phyloP scores from a whole-genome alignment of 2,888 invertebrate genomes.

The Pollenia amentaria region DNA sequence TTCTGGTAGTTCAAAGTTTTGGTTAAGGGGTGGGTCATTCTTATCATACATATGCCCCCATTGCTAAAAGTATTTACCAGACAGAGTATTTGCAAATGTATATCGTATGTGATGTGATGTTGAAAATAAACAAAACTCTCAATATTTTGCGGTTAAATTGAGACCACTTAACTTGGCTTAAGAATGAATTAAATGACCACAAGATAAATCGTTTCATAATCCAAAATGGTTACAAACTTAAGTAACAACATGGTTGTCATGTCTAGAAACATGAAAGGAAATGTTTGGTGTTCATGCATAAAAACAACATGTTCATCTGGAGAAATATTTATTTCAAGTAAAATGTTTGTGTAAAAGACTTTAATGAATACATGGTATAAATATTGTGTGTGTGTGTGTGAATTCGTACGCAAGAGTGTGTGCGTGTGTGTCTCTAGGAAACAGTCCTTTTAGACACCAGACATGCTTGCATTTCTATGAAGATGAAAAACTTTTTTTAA shows the following conservation, averaged over 20 bases:
- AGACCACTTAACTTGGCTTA: conserved; percentile 66
- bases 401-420: not conserved
- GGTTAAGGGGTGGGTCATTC: no score
- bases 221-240: conserved; percentile 48
- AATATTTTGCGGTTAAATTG: conserved; percentile 63
- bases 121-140: conserved; percentile 27
- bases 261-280: conserved; percentile 46
- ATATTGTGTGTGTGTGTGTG: conserved; percentile 7
- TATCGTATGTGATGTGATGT: not conserved
- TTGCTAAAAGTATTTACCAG: not conserved
- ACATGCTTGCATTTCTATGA: conserved; percentile 19
- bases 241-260: conserved; percentile 33
- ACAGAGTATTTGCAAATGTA: not conserved
- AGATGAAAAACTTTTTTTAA: conserved; percentile 14
- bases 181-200: conserved; percentile 69
- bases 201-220: conserved; percentile 69
- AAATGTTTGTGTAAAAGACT: conserved; percentile 10
- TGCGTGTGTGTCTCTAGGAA: not conserved
- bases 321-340: conserved; percentile 22
- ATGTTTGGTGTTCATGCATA: conserved; percentile 67
- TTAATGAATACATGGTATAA: conserved; percentile 15
- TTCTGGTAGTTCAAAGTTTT: not conserved
- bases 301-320: conserved; percentile 48
- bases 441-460: conserved; percentile 33
- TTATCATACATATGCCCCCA: no score